Evolutionary conservation across 1,140 invertebrate species (phyloP), one percentile per base, ranked within the genome.

Genomic region (Doryteuthis pealeii): DNA sequence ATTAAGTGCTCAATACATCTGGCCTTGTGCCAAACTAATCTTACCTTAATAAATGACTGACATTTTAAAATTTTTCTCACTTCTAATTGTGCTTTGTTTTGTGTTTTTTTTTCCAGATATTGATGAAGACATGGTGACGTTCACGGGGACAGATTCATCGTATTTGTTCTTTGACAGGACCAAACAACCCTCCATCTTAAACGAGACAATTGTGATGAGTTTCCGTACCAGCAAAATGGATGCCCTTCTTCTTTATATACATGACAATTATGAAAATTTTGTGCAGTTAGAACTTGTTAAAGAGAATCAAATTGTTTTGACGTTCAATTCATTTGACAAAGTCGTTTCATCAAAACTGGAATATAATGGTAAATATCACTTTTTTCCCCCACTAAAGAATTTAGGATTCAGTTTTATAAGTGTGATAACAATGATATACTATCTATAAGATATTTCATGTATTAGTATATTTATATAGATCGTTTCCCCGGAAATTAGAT

Each of bases 211-310:
- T 68, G 88, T 96, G 10, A 90, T 97, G 71, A 97, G 96, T 87
- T 88, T 97, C 66, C 89, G 95, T 76, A 97, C 95, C 0, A 95
- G 95, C 82, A 90, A 90, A 40, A 91, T 93, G 78, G 78, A 81
- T 62, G 93, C 94, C 0, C 84, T 97, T 72, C 92, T 98, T 30
- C 88, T 97, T 0, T 97, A 97, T 82, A 94, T 94, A 6, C 95
- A 96, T 84, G 96, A 97, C 88, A 93, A 96, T 87, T 89, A 96
- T 54, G 96, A 96, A 80, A 98, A 98, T 86, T 97, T 98, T 86
- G 92, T 96, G 58, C 95, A 97, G 86, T 85, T 97, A 12, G 95
- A 95, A 86, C 92, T 97, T 40, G 92, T 92, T 1, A 92, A 89
- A 79, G 84, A 89, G 1, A 68, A 30, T 8, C 78, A 74, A 28